These are phyloP conservation scores for Gymnothorax javanicus DNA, from an alignment of 2,797 vertebrate genomes.

Conservation along the genomic window DNA sequence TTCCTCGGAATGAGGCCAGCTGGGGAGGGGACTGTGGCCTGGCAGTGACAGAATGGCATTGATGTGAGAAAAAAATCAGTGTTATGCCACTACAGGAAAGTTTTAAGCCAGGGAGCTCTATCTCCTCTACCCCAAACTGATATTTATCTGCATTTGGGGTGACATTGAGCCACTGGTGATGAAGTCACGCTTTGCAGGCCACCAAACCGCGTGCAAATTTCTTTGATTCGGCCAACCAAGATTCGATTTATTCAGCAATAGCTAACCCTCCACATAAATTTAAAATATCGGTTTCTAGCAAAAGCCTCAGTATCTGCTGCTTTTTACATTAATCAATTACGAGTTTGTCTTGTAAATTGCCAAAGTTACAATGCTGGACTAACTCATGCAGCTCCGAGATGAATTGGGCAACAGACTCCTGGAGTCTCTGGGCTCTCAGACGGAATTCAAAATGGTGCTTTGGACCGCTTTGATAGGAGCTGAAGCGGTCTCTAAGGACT, in stretches of 20 bases:
- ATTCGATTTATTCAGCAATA: background rate
- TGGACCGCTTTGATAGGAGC: background rate
- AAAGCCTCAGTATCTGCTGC: background rate
- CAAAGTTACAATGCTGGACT: background rate
- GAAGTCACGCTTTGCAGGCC: background rate
- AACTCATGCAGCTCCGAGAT: background rate
- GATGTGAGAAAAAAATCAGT: too few relatives aligned
- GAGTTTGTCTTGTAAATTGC: background rate
- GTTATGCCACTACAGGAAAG: background rate
- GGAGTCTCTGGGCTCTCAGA: background rate
- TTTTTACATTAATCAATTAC: background rate
- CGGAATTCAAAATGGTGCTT: background rate
- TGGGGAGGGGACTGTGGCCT: too few relatives aligned
- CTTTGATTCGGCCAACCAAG: background rate
- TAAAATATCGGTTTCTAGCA: background rate
- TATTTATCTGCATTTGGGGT: background rate
- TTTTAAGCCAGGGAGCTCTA: background rate
- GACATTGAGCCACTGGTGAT: background rate
- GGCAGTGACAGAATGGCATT: too few relatives aligned
- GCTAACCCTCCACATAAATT: background rate
- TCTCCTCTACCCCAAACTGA: background rate
- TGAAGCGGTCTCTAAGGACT: background rate
- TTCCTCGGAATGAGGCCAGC: too few relatives aligned
- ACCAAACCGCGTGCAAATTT: background rate
- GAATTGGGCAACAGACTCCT: background rate